phyloP scores from a whole-genome alignment of 1,140 invertebrate genomes.

The Polypedilum vanderplanki region DNA sequence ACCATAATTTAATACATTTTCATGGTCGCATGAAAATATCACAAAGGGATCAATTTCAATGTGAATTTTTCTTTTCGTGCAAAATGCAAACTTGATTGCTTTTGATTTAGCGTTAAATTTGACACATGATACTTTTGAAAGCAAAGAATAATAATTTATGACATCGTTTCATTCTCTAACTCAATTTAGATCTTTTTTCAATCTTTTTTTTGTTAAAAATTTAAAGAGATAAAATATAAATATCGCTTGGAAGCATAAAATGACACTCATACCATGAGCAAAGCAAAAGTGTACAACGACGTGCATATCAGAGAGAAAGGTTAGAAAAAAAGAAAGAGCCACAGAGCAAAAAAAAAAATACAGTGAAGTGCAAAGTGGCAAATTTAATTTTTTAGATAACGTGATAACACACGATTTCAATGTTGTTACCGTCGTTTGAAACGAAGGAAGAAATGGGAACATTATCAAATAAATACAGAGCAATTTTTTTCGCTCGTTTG shows the following conservation, averaged over 20 bases:
- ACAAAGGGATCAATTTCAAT: constrained; percentile 6
- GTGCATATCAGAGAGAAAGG: background rate
- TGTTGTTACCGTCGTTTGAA: too few species aligned
- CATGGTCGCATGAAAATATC: background rate
- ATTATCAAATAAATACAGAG: constrained; percentile 25
- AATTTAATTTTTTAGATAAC: constrained; percentile 24
- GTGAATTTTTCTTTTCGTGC: background rate
- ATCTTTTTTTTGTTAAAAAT: too few species aligned
- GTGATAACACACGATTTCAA: constrained; percentile 26
- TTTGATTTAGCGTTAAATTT: constrained; percentile 19
- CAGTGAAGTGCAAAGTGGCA: constrained; percentile 20
- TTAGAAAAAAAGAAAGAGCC: background rate
- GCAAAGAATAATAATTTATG: too few species aligned
- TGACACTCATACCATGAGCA: too few species aligned
- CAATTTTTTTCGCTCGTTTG: too few species aligned
- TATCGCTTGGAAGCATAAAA: too few species aligned
- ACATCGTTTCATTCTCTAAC: too few species aligned
- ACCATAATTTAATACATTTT: too few species aligned
- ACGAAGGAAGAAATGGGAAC: background rate
- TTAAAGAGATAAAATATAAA: too few species aligned
- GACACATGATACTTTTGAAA: background rate
- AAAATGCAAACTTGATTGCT: constrained; percentile 6
- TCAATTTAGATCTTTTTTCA: too few species aligned
- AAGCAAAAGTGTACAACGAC: too few species aligned
- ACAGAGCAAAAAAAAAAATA: background rate